Evolutionary conservation across 1,140 invertebrate genomes (phyloP), one percentile per base, ranked within the genome.

Genomic region (Pantala flavescens): DNA sequence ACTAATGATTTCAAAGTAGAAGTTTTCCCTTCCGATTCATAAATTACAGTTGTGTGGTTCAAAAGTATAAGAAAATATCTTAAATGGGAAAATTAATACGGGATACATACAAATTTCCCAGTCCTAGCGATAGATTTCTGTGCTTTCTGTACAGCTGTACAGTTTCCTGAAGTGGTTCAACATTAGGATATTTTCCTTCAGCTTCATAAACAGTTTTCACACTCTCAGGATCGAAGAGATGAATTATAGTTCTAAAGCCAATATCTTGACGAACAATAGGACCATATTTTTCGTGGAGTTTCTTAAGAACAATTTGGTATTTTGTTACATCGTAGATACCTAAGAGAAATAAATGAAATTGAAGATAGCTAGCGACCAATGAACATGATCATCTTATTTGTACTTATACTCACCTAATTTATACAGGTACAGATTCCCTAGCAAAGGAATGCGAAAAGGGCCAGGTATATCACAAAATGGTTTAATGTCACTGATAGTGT

Each of bases 71-170:
- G 9, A 36, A 36, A 36, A 5, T 36, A 36, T 36, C 3, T 36
- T 36, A 36, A 9, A 36, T 36, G 28, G 9, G 28, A 9, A 5
- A 36, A n/a, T n/a, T 9, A 36, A 9, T 2, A 36, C 9, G 28
- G 9, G 9, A 9, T 36, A 78, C 81, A 81, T 80, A 87, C 86
- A 81, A 82, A 78, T 88, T 88, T 63, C 87, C 86, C 7, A 89
- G 79, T 23, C 88, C 88, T 11, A 81, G 82, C 36, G 83, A 85
- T 75, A 85, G 79, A 74, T 82, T 78, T 43, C 81, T 82, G 78
- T 83, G 80, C 77, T 83, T 78, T 76, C 84, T 79, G 78, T 87
- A 87, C n/a, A 82, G 74, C 77, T 85, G 81, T 14, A 82, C 81
- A 0, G 85, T 83, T 77, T 86, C 84, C 74, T 86, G 81, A 7